Conservation (phyloP, 2,113 vertebrate species). For the Elaphurus davidianus region DNA sequence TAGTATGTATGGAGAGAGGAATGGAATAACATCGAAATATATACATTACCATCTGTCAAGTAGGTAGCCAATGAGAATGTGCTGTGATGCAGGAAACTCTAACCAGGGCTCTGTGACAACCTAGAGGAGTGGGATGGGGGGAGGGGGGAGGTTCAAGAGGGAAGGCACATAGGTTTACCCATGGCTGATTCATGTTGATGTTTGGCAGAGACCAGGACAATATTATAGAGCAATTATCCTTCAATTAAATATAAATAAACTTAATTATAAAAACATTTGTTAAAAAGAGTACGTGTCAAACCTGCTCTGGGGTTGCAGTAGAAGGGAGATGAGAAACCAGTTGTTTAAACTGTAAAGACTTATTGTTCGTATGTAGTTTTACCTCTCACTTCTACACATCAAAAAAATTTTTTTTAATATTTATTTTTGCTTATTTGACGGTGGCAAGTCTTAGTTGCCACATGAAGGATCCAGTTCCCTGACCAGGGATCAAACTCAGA, state of each 20-base stretch:
- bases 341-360: background rate
- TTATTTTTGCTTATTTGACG: background rate
- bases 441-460: background rate
- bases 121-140: background rate
- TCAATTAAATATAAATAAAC: background rate
- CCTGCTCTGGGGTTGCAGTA: background rate
- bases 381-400: fast-evolving
- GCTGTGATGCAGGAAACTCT: background rate
- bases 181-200: background rate
- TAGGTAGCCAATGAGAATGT: background rate
- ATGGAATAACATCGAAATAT: background rate
- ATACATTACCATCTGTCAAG: background rate
- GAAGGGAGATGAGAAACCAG: fast-evolving
- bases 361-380: background rate
- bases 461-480: background rate
- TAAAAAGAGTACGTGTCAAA: background rate
- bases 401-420: background rate
- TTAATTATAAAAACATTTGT: background rate
- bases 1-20: background rate
- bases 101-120: background rate
- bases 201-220: background rate
- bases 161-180: background rate
- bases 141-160: background rate
- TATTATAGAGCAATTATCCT: background rate
- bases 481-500: background rate